Conservation (phyloP, 2,113 vertebrate genomes). For the Ariopsis seemanni region DNA sequence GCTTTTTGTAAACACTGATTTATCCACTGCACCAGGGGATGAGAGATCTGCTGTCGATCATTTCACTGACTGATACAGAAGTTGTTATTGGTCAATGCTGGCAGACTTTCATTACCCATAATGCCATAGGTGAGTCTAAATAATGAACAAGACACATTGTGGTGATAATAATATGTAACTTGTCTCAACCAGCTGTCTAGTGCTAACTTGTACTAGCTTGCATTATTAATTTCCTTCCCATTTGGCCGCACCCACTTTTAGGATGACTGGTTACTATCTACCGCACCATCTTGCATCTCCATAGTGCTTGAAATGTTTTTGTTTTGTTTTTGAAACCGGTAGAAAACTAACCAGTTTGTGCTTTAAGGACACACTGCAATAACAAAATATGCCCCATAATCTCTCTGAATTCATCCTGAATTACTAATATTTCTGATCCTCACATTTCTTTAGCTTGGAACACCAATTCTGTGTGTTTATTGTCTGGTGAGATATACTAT, state of each 20-base stretch:
- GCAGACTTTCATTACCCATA: neutral
- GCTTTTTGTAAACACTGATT: neutral
- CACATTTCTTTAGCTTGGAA: neutral
- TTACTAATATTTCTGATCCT: neutral
- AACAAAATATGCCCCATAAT: neutral
- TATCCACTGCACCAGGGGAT: neutral
- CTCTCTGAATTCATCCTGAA: neutral
- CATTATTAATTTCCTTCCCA: neutral
- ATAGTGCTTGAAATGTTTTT: neutral
- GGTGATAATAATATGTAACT: neutral
- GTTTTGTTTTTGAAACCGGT: neutral
- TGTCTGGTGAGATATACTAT: neutral
- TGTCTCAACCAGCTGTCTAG: neutral
- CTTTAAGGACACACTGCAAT: neutral
- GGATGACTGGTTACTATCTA: neutral
- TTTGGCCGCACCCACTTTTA: neutral
- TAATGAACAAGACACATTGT: neutral
- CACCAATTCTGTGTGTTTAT: neutral
- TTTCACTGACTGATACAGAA: neutral
- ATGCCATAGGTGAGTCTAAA: neutral
- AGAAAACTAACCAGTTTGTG: neutral
- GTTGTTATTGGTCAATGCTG: neutral
- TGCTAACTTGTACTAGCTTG: neutral
- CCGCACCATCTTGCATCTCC: neutral
- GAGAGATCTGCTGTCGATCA: neutral